A percentile compares a stretch with the other conserved stretches of the same genome.
These are phyloP conservation scores for Bombylius discolor DNA, from an alignment of 2,888 invertebrate genomes.

Conservation along the genomic window DNA sequence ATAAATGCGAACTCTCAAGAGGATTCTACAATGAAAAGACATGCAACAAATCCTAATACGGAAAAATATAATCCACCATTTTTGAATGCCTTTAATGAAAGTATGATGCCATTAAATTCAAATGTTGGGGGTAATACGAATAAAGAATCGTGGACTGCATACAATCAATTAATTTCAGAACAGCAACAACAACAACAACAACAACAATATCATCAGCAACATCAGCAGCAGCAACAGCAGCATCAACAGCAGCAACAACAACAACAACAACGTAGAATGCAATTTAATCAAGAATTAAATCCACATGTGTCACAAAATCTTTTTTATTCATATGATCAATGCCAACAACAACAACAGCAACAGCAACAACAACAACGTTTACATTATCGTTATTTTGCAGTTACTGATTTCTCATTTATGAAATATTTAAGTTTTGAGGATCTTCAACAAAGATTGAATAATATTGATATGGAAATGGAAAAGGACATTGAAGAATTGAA, in stretches of 20 bases:
- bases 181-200: no score
- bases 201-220: neutral
- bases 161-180: neutral
- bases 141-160: no score
- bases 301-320: neutral
- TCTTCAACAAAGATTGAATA: constrained; percentile 71
- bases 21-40: constrained; percentile 80
- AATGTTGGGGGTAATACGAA: no score
- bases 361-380: constrained; percentile 27
- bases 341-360: neutral
- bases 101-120: neutral
- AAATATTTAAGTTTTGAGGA: constrained; percentile 75
- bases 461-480: constrained; percentile 90
- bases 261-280: neutral
- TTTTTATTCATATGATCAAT: neutral
- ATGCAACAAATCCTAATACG: constrained; percentile 74
- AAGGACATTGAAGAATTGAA: constrained; percentile 85
- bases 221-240: no score
- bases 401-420: constrained; percentile 74
- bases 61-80: constrained; percentile 74
- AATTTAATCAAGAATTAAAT: constrained; percentile 17
- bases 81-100: constrained; percentile 49
- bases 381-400: constrained; percentile 57
- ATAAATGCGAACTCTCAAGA: constrained; percentile 65
- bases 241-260: neutral